These are phyloP conservation scores for Phymanthus crucifer DNA, from an alignment of 92 coral and sea anemone species.

Conservation along the genomic window DNA sequence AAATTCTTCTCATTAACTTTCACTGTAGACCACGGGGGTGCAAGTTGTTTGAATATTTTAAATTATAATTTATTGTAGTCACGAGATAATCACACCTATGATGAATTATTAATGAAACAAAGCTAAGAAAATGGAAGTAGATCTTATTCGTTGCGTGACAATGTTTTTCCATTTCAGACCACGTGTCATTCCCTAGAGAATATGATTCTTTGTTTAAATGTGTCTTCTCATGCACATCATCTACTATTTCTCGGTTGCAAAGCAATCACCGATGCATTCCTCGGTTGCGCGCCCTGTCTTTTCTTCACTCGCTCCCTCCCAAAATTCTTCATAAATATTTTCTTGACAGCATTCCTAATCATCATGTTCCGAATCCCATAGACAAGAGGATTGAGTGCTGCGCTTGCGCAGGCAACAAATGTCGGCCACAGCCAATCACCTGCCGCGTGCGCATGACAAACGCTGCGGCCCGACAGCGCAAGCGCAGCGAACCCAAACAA, in stretches of 20 bases:
- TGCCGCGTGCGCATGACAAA: background rate
- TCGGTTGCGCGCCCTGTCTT: background rate
- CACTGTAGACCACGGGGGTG: background rate
- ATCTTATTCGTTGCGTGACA: no score
- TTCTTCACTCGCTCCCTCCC: background rate
- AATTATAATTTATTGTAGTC: background rate
- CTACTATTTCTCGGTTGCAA: background rate
- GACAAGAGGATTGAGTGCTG: background rate
- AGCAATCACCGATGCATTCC: background rate
- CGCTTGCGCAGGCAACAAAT: background rate
- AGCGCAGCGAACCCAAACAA: conserved; percentile 3
- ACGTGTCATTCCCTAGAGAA: no score
- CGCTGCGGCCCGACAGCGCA: background rate
- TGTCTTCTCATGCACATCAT: background rate
- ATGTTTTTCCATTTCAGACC: no score
- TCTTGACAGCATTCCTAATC: background rate
- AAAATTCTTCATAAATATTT: background rate
- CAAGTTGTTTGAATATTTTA: background rate
- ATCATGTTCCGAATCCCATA: background rate
- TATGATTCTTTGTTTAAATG: background rate
- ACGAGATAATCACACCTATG: no score
- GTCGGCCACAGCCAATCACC: conserved; percentile 10
- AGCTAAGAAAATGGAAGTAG: no score
- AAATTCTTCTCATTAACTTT: background rate
- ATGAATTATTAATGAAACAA: no score